Evolutionary conservation across 2,113 vertebrate species (phyloP), one percentile per base, ranked within the genome.

Genomic region (Varanus komodoensis): DNA sequence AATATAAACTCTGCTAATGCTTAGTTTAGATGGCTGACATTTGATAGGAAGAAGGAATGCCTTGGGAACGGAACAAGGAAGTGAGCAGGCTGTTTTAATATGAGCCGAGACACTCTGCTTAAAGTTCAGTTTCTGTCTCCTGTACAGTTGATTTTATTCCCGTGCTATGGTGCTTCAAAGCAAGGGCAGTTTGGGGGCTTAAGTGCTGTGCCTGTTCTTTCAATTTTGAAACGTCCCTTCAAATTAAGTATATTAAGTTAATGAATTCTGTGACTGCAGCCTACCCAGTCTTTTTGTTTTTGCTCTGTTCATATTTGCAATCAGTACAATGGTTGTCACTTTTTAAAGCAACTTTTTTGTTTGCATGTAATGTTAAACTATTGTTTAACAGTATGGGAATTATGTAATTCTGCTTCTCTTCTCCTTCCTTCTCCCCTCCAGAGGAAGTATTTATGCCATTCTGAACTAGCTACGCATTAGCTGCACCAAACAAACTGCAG

Each of bases 11-110:
- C 12, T 8, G 6, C 44, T 34, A 67, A 50, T 81, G 67, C 52
- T 50, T 82, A 77, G 57, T 6, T 89, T 84, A 78, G 52, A 67
- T 68, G 29, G 64, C 12, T 79, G 74, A 44, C 34, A 86, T 86
- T 81, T 81, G 89, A 90, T 86, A 81, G 67, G 67, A 57, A 61
- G n/a, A 61, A 81, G 89, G 27, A 73, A 74, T 74, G 77, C 50
- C 89, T 32, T 17, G 15, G 67, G 57, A 89, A 69, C 61, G 34
- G 82, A 89, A 84, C 82, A 80, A 90, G 77, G 67, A 90, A 86
- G 75, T 81, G 77, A 90, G 67, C 84, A 34, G 19, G 77, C 25
- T 81, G 67, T 19, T 86, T 86, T 86, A 73, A 81, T 73, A 23
- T 52, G 83, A 73, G 44, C 29, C 61, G 50, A 57, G 57, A 80